Evolutionary conservation across 2,113 vertebrate species (phyloP).

Genomic region (Fukomys damarensis): DNA sequence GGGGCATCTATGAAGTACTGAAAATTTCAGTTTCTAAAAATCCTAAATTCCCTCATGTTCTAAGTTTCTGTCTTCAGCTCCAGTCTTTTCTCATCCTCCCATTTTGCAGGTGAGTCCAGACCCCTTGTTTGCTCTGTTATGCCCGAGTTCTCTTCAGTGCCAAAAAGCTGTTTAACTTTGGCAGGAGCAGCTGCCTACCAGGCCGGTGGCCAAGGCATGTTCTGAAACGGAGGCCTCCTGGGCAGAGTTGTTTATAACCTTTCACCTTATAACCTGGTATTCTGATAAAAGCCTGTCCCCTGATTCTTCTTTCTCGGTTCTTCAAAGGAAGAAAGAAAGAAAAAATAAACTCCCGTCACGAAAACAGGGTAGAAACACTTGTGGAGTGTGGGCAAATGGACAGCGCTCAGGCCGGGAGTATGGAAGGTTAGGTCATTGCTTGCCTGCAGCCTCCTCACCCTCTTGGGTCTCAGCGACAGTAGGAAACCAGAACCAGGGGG

Average conservation of each 20-base stretch:
- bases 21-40: conserved; percentile 43
- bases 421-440: conserved; percentile 3
- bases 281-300: conserved; percentile 38
- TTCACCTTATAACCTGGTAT: conserved; percentile 73
- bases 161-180: conserved; percentile 66
- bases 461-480: neutral
- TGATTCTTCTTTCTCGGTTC: conserved; percentile 27
- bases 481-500: conserved; percentile 25
- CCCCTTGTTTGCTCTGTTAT: conserved; percentile 15
- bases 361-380: neutral
- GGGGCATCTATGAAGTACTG: neutral
- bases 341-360: neutral
- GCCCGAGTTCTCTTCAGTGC: conserved; percentile 50
- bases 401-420: neutral
- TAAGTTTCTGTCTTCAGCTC: neutral
- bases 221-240: conserved; percentile 58
- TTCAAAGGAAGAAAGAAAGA: conserved; percentile 51
- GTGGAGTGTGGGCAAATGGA: neutral
- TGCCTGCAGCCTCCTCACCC: neutral
- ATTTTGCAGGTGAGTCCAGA: neutral
- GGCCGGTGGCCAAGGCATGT: conserved; percentile 69
- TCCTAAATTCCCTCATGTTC: neutral
- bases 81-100: neutral
- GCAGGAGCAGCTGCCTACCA: conserved; percentile 45
- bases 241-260: conserved; percentile 76